Evolutionary conservation across 2,797 vertebrate species (phyloP).

Genomic region (Brachymystax lenok): DNA sequence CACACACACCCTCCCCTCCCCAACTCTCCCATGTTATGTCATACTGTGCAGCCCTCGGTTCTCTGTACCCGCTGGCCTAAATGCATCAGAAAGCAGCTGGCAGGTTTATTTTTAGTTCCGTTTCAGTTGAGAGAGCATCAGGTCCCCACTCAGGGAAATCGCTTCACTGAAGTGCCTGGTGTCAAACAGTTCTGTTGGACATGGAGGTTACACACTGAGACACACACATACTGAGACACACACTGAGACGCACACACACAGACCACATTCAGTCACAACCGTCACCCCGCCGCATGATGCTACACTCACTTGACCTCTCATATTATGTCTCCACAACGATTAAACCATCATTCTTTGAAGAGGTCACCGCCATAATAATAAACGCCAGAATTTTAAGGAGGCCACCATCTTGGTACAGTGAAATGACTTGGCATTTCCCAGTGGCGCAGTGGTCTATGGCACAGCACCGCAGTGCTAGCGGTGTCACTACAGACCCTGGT

Average conservation of each 20-base stretch:
- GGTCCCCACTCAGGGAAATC: neutral
- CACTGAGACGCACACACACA: neutral
- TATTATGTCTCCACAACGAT: neutral
- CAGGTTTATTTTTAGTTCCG: neutral
- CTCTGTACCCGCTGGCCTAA: neutral
- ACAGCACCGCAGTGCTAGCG: too few relatives aligned
- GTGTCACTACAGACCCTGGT: too few relatives aligned
- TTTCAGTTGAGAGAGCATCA: neutral
- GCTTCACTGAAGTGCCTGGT: neutral
- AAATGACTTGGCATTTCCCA: neutral
- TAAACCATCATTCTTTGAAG: neutral
- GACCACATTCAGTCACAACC: neutral
- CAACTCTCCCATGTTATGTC: too few relatives aligned
- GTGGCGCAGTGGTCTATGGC: too few relatives aligned
- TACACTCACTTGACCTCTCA: neutral
- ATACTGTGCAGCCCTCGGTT: too few relatives aligned
- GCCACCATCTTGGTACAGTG: neutral
- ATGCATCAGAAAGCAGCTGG: slow-evolving; percentile 2
- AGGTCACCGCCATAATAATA: neutral
- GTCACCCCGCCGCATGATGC: neutral
- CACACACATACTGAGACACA: neutral
- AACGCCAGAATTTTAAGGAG: neutral
- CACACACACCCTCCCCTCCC: neutral
- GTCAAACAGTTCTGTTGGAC: neutral
- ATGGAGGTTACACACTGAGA: neutral